Conservation (phyloP, 2,888 invertebrate genomes). For the Dryomyza anilis region DNA sequence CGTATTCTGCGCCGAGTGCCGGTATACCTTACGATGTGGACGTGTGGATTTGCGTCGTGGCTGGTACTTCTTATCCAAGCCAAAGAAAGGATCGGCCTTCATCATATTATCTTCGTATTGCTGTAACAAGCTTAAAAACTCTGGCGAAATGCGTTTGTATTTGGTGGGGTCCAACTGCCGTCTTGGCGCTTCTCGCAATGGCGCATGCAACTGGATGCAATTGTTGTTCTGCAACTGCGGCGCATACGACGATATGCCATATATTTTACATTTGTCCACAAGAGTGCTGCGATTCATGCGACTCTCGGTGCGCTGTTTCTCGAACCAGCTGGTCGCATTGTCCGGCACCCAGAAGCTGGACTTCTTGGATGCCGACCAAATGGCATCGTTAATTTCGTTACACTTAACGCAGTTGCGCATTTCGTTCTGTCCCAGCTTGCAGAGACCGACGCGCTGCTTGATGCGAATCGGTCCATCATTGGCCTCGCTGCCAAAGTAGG, state of each 20-base stretch:
- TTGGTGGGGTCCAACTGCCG: conserved; percentile 39
- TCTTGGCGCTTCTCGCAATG: conserved; percentile 17
- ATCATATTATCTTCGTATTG: conserved; percentile 41
- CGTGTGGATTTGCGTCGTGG: too few relatives aligned
- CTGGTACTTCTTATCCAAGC: not conserved
- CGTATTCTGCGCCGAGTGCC: not conserved
- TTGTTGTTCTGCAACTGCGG: not conserved
- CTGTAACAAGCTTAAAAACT: conserved; percentile 44
- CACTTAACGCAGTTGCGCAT: conserved; percentile 9
- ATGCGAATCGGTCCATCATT: conserved; percentile 7
- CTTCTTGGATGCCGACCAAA: conserved; percentile 30
- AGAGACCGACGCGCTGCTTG: conserved; percentile 11
- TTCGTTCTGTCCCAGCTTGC: conserved; percentile 2
- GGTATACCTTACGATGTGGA: not conserved
- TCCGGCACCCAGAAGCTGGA: conserved; percentile 33
- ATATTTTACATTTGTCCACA: not conserved
- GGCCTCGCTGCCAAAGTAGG: not conserved
- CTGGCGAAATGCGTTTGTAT: conserved; percentile 48
- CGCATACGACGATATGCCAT: not conserved
- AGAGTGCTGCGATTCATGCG: not conserved
- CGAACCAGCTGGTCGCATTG: conserved; percentile 33
- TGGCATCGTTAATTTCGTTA: conserved; percentile 8
- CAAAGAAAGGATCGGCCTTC: not conserved
- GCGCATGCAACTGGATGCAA: too few relatives aligned
- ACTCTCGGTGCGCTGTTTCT: conserved; percentile 15